Evolutionary conservation across 2,113 vertebrate species (phyloP), one percentile per base, ranked within the genome.

Genomic region (Lophochroa leadbeateri): DNA sequence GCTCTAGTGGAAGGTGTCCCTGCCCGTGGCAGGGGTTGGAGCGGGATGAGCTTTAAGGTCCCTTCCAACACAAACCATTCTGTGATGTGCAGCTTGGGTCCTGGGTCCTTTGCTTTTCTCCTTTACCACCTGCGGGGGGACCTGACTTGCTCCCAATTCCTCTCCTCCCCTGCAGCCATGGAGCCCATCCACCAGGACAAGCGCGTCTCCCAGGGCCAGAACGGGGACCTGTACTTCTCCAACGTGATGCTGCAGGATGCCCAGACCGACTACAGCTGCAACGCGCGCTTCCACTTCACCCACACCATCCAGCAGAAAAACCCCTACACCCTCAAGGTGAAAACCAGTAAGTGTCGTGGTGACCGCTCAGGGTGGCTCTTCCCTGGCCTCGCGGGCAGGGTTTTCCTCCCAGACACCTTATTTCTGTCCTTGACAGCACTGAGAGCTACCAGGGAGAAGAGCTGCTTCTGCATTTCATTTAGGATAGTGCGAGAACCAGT

Each of bases 271-370:
- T 99, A 99, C 98, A 99, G 99, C 98, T 99, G 99, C 98, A 99
- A 99, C 0, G 99, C 99, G 0, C 99, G 99, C 65, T 99, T 99
- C 97, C 98, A 98, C 82, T 99, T 99, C 97, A 99, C 99, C 35
- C 99, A 99, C 97, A 99, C 99, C 96, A 99, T 99, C 94, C 99
- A 99, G 97, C 99, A 99, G 98, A 99, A 99, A 96, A 99, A 99
- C 94, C 99, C 99, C 12, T 99, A 98, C 97, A 99, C 97, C 41
- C 99, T 99, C 96, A 99, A 98, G 98, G 98, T 99, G 82, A 98
- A 98, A 72, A 98, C 98, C 96, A 99, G 99, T 99, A 98, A 99
- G 99, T 99, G 92, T 46, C 71, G 21, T 3, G 10, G 43, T 10
- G 49, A 24, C 18, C 1, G 1, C 35, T 31, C 39, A 4, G 68